These are phyloP conservation scores for Oreohelix idahoensis DNA, from an alignment of 1,140 invertebrate species.

Conservation along the genomic window DNA sequence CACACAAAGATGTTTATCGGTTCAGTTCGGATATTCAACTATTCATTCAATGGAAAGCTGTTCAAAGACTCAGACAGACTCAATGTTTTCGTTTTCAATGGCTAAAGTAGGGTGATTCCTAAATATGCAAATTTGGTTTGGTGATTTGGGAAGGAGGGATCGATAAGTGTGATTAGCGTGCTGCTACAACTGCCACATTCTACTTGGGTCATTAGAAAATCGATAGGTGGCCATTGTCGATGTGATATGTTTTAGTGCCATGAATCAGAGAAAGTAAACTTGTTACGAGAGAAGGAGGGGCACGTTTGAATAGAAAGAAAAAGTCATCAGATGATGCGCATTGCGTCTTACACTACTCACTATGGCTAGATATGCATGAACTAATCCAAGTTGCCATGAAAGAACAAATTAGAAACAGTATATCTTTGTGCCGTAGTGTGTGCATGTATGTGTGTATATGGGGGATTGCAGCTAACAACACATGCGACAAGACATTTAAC, in stretches of 20 bases:
- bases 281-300: not conserved
- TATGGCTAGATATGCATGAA: not conserved
- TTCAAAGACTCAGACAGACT: slow-evolving; percentile 9
- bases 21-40: not conserved
- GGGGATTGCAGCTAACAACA: too few relatives aligned
- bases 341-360: not conserved
- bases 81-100: not conserved
- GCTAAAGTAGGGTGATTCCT: slow-evolving; percentile 2
- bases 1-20: not conserved
- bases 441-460: too few relatives aligned
- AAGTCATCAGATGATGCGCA: not conserved
- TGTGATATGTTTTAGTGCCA: not conserved
- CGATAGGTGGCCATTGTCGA: not conserved
- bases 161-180: not conserved
- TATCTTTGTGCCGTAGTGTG: too few relatives aligned
- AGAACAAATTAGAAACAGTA: too few relatives aligned
- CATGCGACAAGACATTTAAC: too few relatives aligned
- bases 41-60: not conserved
- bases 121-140: slow-evolving; percentile 3
- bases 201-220: slow-evolving; percentile 6
- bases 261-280: not conserved
- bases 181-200: not conserved
- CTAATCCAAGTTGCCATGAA: too few relatives aligned
- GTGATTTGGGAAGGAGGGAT: not conserved
- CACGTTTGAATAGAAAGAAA: not conserved